These are phyloP conservation scores for Epinotia brunnichana DNA, from an alignment of 2,888 invertebrate genomes.

Conservation along the genomic window DNA sequence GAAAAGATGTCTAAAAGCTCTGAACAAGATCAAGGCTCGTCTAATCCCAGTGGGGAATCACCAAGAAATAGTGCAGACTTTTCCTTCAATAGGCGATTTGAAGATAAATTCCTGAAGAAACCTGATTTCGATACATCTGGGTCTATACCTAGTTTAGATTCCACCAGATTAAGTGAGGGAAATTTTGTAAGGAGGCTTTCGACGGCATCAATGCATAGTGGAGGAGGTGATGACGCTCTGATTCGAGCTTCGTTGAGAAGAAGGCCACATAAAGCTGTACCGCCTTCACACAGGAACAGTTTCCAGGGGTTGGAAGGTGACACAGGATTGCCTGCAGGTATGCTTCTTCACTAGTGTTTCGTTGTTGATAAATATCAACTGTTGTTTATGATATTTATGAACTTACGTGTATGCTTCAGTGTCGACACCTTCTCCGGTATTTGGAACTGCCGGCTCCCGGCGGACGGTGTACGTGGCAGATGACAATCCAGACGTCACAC, in stretches of 20 bases:
- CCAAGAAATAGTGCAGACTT: constrained; percentile 76
- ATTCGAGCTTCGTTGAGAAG: constrained; percentile 85
- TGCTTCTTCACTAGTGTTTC: constrained; percentile 27
- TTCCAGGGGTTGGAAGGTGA: constrained; percentile 83
- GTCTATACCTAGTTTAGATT: constrained; percentile 76
- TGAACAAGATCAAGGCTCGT: constrained; percentile 80
- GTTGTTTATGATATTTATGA: not conserved
- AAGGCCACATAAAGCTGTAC: constrained; percentile 80
- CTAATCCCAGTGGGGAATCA: constrained; percentile 76
- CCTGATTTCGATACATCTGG: constrained; percentile 72
- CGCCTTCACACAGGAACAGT: constrained; percentile 84
- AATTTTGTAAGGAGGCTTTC: constrained; percentile 77
- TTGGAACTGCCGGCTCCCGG: constrained; percentile 92
- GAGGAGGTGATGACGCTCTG: constrained; percentile 83
- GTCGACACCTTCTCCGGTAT: constrained; percentile 79
- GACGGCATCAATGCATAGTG: constrained; percentile 78
- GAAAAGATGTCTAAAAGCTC: constrained; percentile 82
- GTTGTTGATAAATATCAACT: not conserved
- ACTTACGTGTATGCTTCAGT: constrained; percentile 54
- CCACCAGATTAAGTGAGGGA: constrained; percentile 68
- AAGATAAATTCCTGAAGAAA: constrained; percentile 74
- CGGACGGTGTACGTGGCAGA: constrained; percentile 92
- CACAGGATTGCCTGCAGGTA: constrained; percentile 72
- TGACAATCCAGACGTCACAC: constrained; percentile 82
- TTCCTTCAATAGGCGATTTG: constrained; percentile 72